Base-by-base conservation (phyloP, 2,888 invertebrate species). In the Ptilodon capucinus region DNA sequence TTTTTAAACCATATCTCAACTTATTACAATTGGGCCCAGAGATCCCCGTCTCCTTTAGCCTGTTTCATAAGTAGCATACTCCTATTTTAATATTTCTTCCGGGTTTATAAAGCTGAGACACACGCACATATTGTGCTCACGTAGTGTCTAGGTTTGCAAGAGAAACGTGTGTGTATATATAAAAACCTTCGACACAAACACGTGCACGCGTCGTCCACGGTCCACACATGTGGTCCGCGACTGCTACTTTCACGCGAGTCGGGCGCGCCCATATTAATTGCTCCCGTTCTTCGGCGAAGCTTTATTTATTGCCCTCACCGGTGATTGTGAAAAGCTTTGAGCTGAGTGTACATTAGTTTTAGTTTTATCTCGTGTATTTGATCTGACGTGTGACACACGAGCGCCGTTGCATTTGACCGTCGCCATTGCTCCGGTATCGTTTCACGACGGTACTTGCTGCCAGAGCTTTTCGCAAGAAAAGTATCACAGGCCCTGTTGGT, bases 241-340 rank as follows among this genome's bases (percentile, higher is more conserved):
- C 79, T 75, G 82, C 84, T 79, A 89, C 90, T 90, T 90, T 90
- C 89, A 85, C 89, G 84, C 80, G 75, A 76, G 81, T 64, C 82
- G 74, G 88, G 76, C 90, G 85, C 90, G 84, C 88, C 90, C 86
- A 89, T 86, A 85, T 88, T 90, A 89, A 91, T 90, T 89, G 91
- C 88, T 90, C 90, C 85, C 87, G 88, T 90, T 90, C 89, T 85
- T 86, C 83, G 84, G 60, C 79, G 85, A 89, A 89, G 87, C 84
- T 84, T 90, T 88, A 91, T 91, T 91, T 90, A 90, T 91, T 85
- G 80, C 86, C 81, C 77, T 78, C 76, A 68, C 80, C 76, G 80
- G 81, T 84, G 87, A 89, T 89, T 87, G 89, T 88, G 86, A 86
- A 89, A 88, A 89, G 84, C 81, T 85, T 78, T 79, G 82, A 85